Percentiles rank a stretch among this genome's conserved stretches.
These are phyloP conservation scores for Spisula solida DNA, from an alignment of 2,888 invertebrate species.

Conservation along the genomic window DNA sequence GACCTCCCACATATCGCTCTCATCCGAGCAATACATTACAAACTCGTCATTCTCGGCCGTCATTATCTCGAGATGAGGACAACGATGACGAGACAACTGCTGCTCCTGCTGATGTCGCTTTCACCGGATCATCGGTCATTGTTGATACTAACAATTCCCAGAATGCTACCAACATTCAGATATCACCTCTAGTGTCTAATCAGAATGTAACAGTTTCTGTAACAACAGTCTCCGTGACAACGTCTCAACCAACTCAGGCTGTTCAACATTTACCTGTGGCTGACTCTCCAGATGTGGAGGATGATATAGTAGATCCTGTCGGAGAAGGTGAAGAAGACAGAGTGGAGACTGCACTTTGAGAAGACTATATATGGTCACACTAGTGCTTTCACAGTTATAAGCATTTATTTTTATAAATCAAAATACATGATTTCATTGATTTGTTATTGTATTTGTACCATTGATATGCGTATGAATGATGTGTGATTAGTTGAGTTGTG, in stretches of 20 bases:
- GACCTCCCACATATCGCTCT: conserved; percentile 86
- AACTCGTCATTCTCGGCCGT: conserved; percentile 71
- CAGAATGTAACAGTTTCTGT: conserved; percentile 73
- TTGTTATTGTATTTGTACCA: not conserved
- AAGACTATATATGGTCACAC: not conserved
- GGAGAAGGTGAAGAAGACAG: conserved; percentile 61
- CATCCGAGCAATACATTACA: conserved; percentile 77
- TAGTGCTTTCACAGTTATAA: conserved; percentile 24
- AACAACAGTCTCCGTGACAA: conserved; percentile 71
- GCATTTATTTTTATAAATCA: conserved; percentile 23
- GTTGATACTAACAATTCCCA: conserved; percentile 64
- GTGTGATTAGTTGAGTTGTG: not conserved
- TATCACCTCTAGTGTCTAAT: conserved; percentile 56
- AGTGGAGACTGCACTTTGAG: conserved; percentile 52
- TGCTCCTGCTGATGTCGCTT: conserved; percentile 76
- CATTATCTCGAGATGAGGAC: conserved; percentile 73
- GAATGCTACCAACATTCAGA: conserved; percentile 68
- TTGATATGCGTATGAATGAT: not conserved
- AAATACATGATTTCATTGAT: conserved; percentile 13
- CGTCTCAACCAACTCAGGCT: conserved; percentile 45
- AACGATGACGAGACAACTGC: conserved; percentile 64
- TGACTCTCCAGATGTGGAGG: conserved; percentile 34
- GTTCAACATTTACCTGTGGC: conserved; percentile 25
- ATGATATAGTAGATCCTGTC: conserved; percentile 56
- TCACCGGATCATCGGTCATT: conserved; percentile 72